Base-by-base conservation (phyloP, 2,797 vertebrate genomes). In the Sebastolobus altivelis region DNA sequence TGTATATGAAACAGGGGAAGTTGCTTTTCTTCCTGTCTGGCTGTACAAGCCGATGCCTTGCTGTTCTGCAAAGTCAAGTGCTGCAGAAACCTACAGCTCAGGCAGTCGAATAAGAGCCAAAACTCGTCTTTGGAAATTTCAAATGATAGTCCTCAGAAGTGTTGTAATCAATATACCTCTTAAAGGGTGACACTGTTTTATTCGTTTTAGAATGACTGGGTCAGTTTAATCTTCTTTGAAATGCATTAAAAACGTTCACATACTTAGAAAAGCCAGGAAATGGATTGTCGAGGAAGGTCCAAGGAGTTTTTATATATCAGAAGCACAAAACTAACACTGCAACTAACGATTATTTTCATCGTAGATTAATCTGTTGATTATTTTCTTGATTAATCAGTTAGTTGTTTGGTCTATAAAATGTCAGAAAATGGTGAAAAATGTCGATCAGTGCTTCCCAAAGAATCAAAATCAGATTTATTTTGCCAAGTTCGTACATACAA, bases 21-120 rank as follows among this genome's bases (percentile, higher is more conserved):
- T 91, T 81, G 83, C 87, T 80, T 86, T 85, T 91, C 77, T 94
- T 93, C 92, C 89, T 92, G 87, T 84, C 66, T 83, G 78, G 38
- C 31, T 9, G 56, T 29, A 22, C 40, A 18, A 67, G 43, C 61
- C 4, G 27, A 68, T 52, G 52, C 58, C 5, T 12, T 29, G 65
- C 49, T 67, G 9, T 59, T 74, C 20, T 61, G 11, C 46, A 16
- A 55, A 65, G 70, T 55, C 11, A 65, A 80, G 69, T 43, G 59
- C 46, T 70, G 52, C 77, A 80, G 68, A 76, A 79, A 78, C 13
- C 29, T 4, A 9, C 66, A 49, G 66, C 72, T 72, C 5, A n/a
- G 20, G 37, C 68, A 66, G 56, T 27, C 14, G 5, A 52, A 55
- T 6, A 35, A 62, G 1, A 79, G 52, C 7, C 65, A 65, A 61